A percentile compares a stretch with the other conserved stretches of the same genome.
phyloP scores from a whole-genome alignment of 2,888 invertebrate species.

The Spodoptera exigua region DNA sequence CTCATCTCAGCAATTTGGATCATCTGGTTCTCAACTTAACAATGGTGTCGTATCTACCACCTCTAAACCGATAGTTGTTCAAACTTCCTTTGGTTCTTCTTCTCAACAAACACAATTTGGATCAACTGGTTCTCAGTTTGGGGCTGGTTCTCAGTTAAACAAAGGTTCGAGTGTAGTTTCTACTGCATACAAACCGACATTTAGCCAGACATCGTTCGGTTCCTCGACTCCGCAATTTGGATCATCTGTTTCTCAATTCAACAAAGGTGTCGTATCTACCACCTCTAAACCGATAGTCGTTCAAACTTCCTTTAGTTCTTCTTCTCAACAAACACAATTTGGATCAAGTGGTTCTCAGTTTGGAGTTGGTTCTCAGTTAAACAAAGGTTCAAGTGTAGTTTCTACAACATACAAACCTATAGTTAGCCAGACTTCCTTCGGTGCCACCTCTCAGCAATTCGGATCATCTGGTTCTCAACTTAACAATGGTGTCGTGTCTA shows the following conservation, averaged over 20 bases:
- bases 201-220: too few species aligned
- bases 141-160: too few species aligned
- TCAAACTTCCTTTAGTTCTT: not conserved
- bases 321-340: slow-evolving; percentile 5
- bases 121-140: not conserved
- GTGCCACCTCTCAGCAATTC: not conserved
- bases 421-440: slow-evolving; percentile 11
- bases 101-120: slow-evolving; percentile 4
- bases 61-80: not conserved
- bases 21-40: not conserved
- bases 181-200: too few species aligned
- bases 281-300: not conserved
- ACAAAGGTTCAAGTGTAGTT: not conserved
- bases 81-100: not conserved
- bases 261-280: not conserved
- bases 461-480: not conserved
- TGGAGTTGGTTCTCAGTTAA: slow-evolving; percentile 8
- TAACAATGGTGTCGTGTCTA: not conserved
- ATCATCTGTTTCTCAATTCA: not conserved
- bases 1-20: slow-evolving; percentile 6
- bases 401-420: slow-evolving; percentile 16
- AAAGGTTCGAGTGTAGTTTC: not conserved
- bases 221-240: not conserved
- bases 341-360: slow-evolving; percentile 10
- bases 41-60: not conserved